Evolutionary conservation across 1,140 invertebrate genomes (phyloP).

Genomic region (Asbolus verrucosus): DNA sequence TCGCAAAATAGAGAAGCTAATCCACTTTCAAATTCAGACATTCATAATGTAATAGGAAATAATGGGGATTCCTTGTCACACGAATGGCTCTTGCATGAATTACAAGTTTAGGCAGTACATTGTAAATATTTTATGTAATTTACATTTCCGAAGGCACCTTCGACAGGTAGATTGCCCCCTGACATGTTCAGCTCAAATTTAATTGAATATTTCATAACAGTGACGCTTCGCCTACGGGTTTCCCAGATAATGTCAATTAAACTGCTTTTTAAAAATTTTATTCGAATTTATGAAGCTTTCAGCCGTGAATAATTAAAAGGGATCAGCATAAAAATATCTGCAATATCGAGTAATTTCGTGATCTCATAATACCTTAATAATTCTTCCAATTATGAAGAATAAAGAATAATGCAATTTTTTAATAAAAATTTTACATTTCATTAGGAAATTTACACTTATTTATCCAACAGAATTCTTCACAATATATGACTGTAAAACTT

Average conservation of each 20-base stretch:
- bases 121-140: slow-evolving; percentile 40
- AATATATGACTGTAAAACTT: no score
- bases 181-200: slow-evolving; percentile 3
- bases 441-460: no score
- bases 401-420: no score
- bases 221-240: background rate
- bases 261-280: background rate
- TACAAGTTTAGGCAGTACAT: slow-evolving; percentile 25
- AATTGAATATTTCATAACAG: background rate
- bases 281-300: no score
- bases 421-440: no score
- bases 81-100: slow-evolving; percentile 29
- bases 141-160: slow-evolving; percentile 31
- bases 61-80: slow-evolving; percentile 39
- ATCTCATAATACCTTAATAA: no score
- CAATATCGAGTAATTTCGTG: no score
- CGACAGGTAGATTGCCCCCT: slow-evolving; percentile 6
- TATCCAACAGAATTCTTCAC: no score
- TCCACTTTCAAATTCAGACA: slow-evolving; percentile 30
- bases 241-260: background rate
- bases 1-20: background rate
- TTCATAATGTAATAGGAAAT: slow-evolving; percentile 39
- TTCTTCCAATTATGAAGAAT: no score
- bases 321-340: no score
- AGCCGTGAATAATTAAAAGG: no score